These are phyloP conservation scores for Styela clava DNA, from an alignment of 23 tunicate species.

Conservation along the genomic window DNA sequence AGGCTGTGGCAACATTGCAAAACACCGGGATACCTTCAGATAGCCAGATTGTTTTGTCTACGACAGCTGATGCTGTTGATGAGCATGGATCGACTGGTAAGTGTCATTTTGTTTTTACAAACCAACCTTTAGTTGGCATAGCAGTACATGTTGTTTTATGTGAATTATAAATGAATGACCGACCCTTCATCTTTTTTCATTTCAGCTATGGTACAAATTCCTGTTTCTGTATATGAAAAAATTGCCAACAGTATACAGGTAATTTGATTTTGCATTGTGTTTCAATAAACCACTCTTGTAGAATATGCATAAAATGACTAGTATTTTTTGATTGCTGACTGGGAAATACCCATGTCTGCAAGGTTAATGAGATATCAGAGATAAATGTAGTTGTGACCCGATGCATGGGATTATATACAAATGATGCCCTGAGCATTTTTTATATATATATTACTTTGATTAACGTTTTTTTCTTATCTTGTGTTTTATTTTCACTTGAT, in stretches of 20 bases:
- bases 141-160: not conserved
- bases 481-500: too few relatives aligned
- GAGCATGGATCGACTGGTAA: slow-evolving; percentile 23
- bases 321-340: too few relatives aligned
- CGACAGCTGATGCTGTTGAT: not conserved
- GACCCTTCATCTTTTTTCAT: slow-evolving; percentile 4
- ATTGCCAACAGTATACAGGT: slow-evolving; percentile 60
- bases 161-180: not conserved
- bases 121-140: not conserved
- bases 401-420: too few relatives aligned
- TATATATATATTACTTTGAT: too few relatives aligned
- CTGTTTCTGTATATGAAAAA: slow-evolving; percentile 78
- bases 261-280: not conserved
- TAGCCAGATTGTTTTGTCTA: slow-evolving; percentile 3
- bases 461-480: too few relatives aligned
- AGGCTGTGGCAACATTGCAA: slow-evolving; percentile 17
- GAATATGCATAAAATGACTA: not conserved
- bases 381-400: too few relatives aligned
- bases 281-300: not conserved
- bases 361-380: too few relatives aligned
- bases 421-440: too few relatives aligned
- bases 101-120: not conserved
- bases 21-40: not conserved
- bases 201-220: slow-evolving; percentile 82
- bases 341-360: too few relatives aligned